Conservation (phyloP, 2,888 invertebrate genomes). For the Caenorhabditis imperialis region DNA sequence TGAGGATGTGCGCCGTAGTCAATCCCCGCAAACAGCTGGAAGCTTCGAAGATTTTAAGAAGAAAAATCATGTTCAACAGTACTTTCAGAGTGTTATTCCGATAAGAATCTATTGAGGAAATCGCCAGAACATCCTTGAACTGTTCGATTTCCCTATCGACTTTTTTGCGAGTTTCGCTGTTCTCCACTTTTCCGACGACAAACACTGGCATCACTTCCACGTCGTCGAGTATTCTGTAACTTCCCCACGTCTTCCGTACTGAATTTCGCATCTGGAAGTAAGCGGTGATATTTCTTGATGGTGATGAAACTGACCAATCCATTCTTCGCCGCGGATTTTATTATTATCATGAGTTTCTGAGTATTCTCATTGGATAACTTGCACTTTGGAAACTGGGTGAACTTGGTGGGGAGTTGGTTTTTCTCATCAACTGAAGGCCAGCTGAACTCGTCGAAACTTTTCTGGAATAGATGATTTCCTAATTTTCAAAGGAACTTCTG, state of each 20-base stretch:
- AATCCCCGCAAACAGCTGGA: conserved; percentile 56
- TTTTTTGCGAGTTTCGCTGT: conserved; percentile 8
- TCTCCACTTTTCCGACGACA: conserved; percentile 29
- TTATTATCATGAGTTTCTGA: conserved; percentile 56
- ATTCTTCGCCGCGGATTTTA: conserved; percentile 65
- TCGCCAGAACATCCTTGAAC: conserved; percentile 64
- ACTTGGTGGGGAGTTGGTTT: neutral
- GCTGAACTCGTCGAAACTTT: conserved; percentile 23
- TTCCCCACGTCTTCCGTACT: conserved; percentile 65
- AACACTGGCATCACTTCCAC: conserved; percentile 64
- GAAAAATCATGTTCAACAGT: neutral
- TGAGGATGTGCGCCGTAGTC: conserved; percentile 41
- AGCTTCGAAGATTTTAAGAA: neutral
- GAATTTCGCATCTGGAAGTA: conserved; percentile 59
- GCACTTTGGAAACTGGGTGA: conserved; percentile 25
- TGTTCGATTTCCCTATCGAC: conserved; percentile 51
- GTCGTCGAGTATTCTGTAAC: conserved; percentile 8
- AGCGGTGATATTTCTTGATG: neutral
- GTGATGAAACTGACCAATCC: conserved; percentile 39
- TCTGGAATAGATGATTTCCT: conserved; percentile 9
- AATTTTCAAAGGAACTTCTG: neutral
- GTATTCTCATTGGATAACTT: neutral
- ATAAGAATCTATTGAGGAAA: conserved; percentile 68
- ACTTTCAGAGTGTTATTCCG: conserved; percentile 73
- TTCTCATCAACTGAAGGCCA: conserved; percentile 11